Percentiles rank a stretch among this genome's conserved stretches.
Evolutionary conservation across 2,797 vertebrate species (phyloP).

Genomic region (Tragopan temminckii): DNA sequence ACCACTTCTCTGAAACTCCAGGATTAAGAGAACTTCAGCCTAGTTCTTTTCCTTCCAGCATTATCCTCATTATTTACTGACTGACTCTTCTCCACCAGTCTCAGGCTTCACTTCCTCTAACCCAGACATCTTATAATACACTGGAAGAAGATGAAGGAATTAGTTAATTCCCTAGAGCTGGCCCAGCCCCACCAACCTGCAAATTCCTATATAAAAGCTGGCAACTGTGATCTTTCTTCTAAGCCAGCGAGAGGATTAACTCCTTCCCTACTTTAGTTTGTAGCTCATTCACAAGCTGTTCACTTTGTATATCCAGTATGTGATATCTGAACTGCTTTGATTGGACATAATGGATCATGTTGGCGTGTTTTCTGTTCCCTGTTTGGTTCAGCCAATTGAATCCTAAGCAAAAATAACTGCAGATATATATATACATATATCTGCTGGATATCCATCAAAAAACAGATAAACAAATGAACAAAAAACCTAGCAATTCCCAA

Average conservation of each 20-base stretch:
- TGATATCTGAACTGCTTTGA: conserved; percentile 26
- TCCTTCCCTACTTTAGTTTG: conserved; percentile 65
- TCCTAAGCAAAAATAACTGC: not conserved
- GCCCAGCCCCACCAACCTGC: conserved; percentile 69
- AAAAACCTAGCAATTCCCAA: not conserved
- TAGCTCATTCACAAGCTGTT: conserved; percentile 66
- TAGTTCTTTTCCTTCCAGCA: conserved; percentile 38
- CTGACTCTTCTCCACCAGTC: conserved; percentile 39
- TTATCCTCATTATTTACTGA: conserved; percentile 63
- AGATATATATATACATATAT: not conserved
- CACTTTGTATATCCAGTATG: conserved; percentile 30
- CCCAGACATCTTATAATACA: conserved; percentile 66
- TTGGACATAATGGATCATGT: not conserved
- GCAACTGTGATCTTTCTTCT: conserved; percentile 71
- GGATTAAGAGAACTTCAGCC: conserved; percentile 33
- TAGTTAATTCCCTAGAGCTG: conserved; percentile 74
- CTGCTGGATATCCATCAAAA: not conserved
- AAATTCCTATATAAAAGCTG: conserved; percentile 71
- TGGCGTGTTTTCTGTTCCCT: not conserved
- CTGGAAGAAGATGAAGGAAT: conserved; percentile 73
- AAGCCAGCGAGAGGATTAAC: conserved; percentile 71
- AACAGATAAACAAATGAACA: too few relatives aligned
- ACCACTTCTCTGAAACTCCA: not conserved
- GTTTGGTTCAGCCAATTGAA: not conserved
- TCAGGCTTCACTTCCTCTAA: conserved; percentile 59